These are phyloP conservation scores for Dendrophyllia cribrosa DNA, from an alignment of 64 coral and sea anemone species.

Conservation along the genomic window DNA sequence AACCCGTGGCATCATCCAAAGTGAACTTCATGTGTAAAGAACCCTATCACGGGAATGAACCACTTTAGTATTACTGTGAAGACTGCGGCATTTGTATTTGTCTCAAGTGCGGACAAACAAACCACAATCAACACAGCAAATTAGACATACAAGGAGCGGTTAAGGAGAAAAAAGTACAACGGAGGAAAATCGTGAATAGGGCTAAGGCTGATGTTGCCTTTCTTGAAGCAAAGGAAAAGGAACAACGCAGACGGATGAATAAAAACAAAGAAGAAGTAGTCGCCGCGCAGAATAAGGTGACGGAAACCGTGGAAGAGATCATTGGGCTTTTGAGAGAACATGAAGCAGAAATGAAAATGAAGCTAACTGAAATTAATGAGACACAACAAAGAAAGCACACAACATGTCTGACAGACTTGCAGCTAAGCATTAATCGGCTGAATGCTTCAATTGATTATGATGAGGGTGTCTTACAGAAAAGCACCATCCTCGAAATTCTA, in stretches of 20 bases:
- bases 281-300: background rate
- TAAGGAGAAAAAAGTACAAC: background rate
- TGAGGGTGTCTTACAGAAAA: background rate
- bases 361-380: background rate
- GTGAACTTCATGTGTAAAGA: background rate
- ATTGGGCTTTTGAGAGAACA: background rate
- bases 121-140: background rate
- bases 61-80: background rate
- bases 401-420: background rate
- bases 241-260: background rate
- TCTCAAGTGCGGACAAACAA: background rate
- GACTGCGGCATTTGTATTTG: constrained; percentile 18
- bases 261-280: background rate
- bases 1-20: no score
- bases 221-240: background rate
- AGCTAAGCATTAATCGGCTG: background rate
- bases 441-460: background rate
- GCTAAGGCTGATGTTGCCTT: background rate
- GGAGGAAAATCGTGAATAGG: background rate
- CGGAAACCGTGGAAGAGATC: background rate
- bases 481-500: background rate
- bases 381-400: background rate
- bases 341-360: background rate
- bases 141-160: background rate
- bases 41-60: background rate